Conservation (phyloP, 1,140 invertebrate genomes). For the Sarcophaga peregrina region DNA sequence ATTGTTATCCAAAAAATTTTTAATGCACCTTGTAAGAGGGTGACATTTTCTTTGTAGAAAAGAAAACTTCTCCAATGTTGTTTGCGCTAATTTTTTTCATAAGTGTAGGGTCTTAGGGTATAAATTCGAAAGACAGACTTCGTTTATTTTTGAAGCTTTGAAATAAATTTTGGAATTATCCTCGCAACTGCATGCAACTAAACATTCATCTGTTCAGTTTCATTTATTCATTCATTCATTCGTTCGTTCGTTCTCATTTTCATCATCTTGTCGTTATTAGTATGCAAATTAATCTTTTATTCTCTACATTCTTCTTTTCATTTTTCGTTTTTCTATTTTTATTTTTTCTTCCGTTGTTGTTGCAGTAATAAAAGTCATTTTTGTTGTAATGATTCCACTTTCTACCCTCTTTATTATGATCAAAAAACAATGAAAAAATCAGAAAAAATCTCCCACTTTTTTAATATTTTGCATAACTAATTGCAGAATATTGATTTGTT, state of each 20-base stretch:
- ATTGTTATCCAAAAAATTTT: too few relatives aligned
- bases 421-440: too few relatives aligned
- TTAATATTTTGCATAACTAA: background rate
- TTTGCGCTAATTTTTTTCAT: too few relatives aligned
- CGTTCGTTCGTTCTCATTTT: background rate
- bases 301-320: background rate
- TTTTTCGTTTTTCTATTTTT: background rate
- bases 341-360: background rate
- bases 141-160: too few relatives aligned
- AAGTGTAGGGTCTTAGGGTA: too few relatives aligned
- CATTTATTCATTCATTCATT: too few relatives aligned
- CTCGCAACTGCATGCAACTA: background rate
- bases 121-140: too few relatives aligned
- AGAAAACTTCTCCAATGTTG: too few relatives aligned
- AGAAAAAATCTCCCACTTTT: background rate
- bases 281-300: background rate
- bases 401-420: background rate
- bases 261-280: slow-evolving; percentile 21
- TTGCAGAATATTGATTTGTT: background rate
- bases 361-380: background rate
- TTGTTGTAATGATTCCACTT: background rate
- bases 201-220: background rate
- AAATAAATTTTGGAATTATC: too few relatives aligned
- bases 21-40: too few relatives aligned
- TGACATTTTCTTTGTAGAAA: too few relatives aligned